A percentile compares a stretch with the other conserved stretches of the same genome.
Conservation (phyloP, 2,797 vertebrate genomes). For the Tympanoctomys barrerae region DNA sequence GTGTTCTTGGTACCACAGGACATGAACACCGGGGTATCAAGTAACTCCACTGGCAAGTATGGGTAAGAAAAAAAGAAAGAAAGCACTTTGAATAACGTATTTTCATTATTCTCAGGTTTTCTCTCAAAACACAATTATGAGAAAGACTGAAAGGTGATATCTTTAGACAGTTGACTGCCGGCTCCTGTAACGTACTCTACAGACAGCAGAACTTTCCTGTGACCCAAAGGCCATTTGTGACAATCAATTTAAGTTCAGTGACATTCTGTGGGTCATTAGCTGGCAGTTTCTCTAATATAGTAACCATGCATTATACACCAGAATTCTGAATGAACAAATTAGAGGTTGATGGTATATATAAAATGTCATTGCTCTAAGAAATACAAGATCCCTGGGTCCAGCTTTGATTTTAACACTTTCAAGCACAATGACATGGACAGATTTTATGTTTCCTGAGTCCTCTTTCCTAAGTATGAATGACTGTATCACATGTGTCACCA, state of each 20-base stretch:
- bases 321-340: conserved; percentile 9
- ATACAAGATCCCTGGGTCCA: not conserved
- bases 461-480: not conserved
- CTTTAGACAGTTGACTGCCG: not conserved
- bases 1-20: not conserved
- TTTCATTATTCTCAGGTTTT: not conserved
- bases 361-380: not conserved
- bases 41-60: not conserved
- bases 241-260: not conserved
- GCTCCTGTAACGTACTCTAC: not conserved
- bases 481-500: not conserved
- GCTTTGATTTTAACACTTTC: not conserved
- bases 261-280: not conserved
- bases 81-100: not conserved
- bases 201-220: not conserved
- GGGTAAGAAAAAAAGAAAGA: not conserved
- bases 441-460: not conserved
- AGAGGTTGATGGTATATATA: not conserved
- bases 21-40: not conserved
- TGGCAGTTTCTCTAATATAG: not conserved
- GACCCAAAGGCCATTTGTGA: not conserved
- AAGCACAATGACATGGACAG: not conserved
- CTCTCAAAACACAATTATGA: not conserved
- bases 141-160: not conserved
- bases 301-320: not conserved